Base-by-base conservation (phyloP, 2,797 vertebrate genomes). In the Arrhamphus sclerolepis region DNA sequence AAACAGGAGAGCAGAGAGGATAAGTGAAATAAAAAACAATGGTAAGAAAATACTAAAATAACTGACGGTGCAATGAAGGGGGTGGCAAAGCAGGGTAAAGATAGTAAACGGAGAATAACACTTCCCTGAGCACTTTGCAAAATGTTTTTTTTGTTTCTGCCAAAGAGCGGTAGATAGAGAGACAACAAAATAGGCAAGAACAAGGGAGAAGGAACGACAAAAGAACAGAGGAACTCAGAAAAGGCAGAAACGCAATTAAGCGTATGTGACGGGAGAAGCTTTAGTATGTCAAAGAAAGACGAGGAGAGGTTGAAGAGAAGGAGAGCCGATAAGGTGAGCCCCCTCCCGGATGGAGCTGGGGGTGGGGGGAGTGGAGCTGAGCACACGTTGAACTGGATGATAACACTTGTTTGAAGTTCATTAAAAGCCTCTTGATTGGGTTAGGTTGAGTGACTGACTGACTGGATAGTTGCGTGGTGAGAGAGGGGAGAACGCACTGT, bases 391-490 rank as follows among this genome's bases (percentile, higher is more conserved):
- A 81, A 86, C 79, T 24, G 72, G 68, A 72, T 2, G 88, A 93
- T 94, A 93, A 93, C 88, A 87, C 90, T 93, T 92, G 87, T 93
- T 92, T 93, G 86, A 89, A 92, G 91, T 94, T 94, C 92, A 95
- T 95, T 96, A 94, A 93, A 92, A 85, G 92, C 87, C 91, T 86
- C 82, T 83, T 91, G 89, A 94, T 93, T 93, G 92, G 74, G 55
- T 88, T 90, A 87, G 87, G 81, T 86, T 92, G 89, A 92, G 91
- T 93, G 92, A 93, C 20, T 71, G 86, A 85, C 90, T 94, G 86
- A 85, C 90, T 94, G 86, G 89, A 72, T 80, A 78, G 84, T 67
- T 74, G 70, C 13, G 51, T 51, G 74, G 64, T 20, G 77, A 72
- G 76, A 60, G 62, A 92, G 93, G 90, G 91, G 88, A 93, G 93